Evolutionary conservation across 1,140 invertebrate genomes (phyloP), one percentile per base, ranked within the genome.

Genomic region (Bombus turneri): DNA sequence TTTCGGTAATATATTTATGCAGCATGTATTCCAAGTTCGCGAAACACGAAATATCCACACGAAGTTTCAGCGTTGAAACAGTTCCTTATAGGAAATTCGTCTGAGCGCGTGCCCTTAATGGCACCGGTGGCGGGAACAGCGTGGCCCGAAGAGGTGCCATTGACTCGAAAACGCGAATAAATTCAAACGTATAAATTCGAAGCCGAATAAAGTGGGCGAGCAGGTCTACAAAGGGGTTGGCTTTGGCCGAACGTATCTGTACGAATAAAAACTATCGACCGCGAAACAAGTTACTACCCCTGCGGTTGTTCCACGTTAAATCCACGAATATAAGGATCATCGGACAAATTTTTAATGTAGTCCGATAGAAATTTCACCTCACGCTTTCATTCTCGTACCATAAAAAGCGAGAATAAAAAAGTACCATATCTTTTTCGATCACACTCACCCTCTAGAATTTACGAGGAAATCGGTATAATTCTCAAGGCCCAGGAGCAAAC

Each of bases 131-230:
- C 76, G 41, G 59, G 39, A 78, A 43, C 76, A 41, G 62, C 62
- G 31, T 34, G 39, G 59, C 77, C 5, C n/a, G 37, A 62, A 47
- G 31, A 76, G 41, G 10, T 73, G 59, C 34, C 59, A 39, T 76
- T 47, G 41, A 53, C 73, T 47, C 37, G 82, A 78, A 78, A 78
- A 59, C 79, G 78, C 78, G 81, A 88, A 85, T 90, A 90, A 88
- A 90, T 88, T 89, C 75, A 81, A 90, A 86, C 84, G 47, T 22
- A 53, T 90, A 83, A 18, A 28, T 28, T 76, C 37, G 62, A 75
- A 78, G 83, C 41, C 18, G 82, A 81, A 79, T 39, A 78, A 57
- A 82, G 47, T 13, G 9, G 8, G 34, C 18, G 73, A 57, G 34
- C n/a, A 43, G 43, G 4, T 59, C 53, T 76, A 25, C 34, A 41